A percentile compares a stretch with the other conserved stretches of the same genome.
phyloP scores from a whole-genome alignment of 2,113 vertebrate genomes.

The Rana temporaria region DNA sequence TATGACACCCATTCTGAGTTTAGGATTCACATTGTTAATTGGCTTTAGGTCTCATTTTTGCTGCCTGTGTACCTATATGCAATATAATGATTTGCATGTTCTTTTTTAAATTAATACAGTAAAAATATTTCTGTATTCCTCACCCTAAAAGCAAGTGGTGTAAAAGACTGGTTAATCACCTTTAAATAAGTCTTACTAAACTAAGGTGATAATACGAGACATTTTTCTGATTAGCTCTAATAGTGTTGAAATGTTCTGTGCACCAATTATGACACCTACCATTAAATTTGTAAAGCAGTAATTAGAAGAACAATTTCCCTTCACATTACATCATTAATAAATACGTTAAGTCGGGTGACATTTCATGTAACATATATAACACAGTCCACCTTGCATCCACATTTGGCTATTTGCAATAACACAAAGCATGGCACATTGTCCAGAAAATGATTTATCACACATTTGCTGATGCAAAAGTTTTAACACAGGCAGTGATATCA shows the following conservation, averaged over 20 bases:
- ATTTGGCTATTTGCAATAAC: neutral
- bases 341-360: neutral
- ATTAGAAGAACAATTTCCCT: slow-evolving; percentile 13
- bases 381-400: neutral
- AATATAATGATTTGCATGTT: no score
- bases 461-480: no score
- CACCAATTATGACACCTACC: neutral
- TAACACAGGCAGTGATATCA: no score
- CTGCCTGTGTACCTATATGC: no score
- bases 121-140: no score
- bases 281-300: slow-evolving; percentile 29
- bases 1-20: no score
- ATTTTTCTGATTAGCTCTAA: slow-evolving; percentile 11
- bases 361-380: neutral
- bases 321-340: slow-evolving; percentile 24
- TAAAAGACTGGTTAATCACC: no score
- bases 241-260: neutral
- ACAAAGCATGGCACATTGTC: slow-evolving; percentile 3
- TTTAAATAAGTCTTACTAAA: neutral
- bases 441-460: neutral
- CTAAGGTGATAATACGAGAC: neutral
- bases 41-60: no score
- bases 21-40: no score
- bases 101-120: no score
- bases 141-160: no score